These are phyloP conservation scores for Probaryconus sp. DNA, from an alignment of 1,140 invertebrate species.

Conservation along the genomic window DNA sequence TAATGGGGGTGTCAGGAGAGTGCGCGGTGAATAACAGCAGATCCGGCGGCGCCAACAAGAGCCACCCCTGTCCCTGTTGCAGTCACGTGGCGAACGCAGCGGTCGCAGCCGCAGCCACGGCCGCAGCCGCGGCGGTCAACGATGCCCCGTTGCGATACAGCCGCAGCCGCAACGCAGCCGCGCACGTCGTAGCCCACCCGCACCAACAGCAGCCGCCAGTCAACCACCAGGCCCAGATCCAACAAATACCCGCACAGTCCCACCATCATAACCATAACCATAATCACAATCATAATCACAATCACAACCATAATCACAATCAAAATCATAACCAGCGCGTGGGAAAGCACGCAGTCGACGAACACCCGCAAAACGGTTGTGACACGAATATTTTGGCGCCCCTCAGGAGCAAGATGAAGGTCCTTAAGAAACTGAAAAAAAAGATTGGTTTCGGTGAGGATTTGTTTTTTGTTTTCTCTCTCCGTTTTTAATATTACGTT, in stretches of 20 bases:
- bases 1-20: slow-evolving; percentile 77
- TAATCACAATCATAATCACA: too few relatives aligned
- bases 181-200: slow-evolving; percentile 59
- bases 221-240: slow-evolving; percentile 59
- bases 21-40: slow-evolving; percentile 69
- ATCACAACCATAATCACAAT: slow-evolving; percentile 64
- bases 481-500: too few relatives aligned
- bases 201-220: slow-evolving; percentile 41
- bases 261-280: too few relatives aligned
- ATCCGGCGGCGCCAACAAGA: slow-evolving; percentile 68
- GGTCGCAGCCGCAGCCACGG: slow-evolving; percentile 49
- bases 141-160: slow-evolving; percentile 60
- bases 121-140: slow-evolving; percentile 61
- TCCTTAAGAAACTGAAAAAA: slow-evolving; percentile 80
- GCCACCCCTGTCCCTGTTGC: slow-evolving; percentile 75
- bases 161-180: slow-evolving; percentile 63
- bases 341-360: slow-evolving; percentile 46
- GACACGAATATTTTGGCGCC: slow-evolving; percentile 77
- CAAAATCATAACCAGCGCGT: slow-evolving; percentile 59
- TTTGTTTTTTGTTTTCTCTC: background rate
- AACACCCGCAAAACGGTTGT: slow-evolving; percentile 57
- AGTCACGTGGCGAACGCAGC: slow-evolving; percentile 66
- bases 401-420: slow-evolving; percentile 79
- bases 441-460: slow-evolving; percentile 80
- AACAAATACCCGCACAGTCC: too few relatives aligned